Evolutionary conservation across 2,113 vertebrate genomes (phyloP), one percentile per base, ranked within the genome.

Genomic region (Megalops atlanticus): DNA sequence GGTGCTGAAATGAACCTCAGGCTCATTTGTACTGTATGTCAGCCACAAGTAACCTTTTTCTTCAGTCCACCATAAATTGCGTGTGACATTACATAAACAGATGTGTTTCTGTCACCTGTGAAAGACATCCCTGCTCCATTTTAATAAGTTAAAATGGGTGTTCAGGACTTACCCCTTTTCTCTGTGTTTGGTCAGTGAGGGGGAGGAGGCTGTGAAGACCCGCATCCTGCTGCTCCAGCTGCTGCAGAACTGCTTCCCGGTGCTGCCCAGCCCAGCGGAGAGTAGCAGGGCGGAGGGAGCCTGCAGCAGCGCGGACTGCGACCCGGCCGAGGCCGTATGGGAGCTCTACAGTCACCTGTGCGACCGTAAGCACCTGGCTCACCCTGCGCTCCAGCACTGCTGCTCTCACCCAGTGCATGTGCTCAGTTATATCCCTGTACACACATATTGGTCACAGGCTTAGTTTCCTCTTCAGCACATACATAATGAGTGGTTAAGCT

Each of bases 211-310:
- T 39, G 49, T 96, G 83, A 95, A 92, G 84, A 96, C 96, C 79
- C 93, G 96, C 77, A 94, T 96, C 0, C 87, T 98, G 84, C 92
- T 99, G 0, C 90, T 99, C 76, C 96, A 95, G 90, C 92, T 99
- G 77, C 96, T 99, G 69, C 97, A 97, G 92, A 98, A 96, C 92
- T 99, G 97, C 81, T 97, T 97, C 86, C 91, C 94, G 0, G 93
- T 95, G 40, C 91, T 99, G 74, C 93, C 93, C 80, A 88, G 87
- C 80, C 93, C 95, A 0, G 84, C 82, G 74, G 92, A 93, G 72
- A 76, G 88, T 64, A 64, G 54, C 38, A 80, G 86, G 69, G 7
- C 84, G 21, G 87, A 87, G 4, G 91, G 91, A 68, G 74, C 79
- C 83, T 5, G 85, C 83, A 69, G 74, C 77, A 1, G 80, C 90